Evolutionary conservation across 2,113 vertebrate genomes (phyloP).

Genomic region (Azemiops feae): DNA sequence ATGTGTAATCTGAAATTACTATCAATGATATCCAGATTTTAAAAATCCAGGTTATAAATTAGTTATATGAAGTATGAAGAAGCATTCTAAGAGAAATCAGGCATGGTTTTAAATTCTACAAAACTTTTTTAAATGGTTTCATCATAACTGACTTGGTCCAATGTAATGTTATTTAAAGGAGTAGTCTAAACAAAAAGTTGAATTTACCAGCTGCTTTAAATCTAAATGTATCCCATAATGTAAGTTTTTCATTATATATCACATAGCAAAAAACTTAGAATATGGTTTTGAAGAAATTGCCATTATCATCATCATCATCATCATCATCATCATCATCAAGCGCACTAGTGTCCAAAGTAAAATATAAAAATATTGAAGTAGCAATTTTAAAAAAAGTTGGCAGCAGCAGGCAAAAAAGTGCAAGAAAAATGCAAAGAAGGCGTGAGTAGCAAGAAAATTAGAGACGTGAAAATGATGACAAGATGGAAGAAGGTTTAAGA

Average conservation of each 20-base stretch:
- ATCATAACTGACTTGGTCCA: background rate
- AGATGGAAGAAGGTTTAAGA: background rate
- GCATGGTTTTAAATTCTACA: background rate
- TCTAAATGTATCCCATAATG: background rate
- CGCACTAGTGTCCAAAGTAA: background rate
- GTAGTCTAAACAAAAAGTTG: background rate
- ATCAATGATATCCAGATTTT: background rate
- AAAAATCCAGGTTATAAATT: background rate
- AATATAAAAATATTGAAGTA: background rate
- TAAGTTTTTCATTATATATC: background rate
- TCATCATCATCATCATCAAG: background rate
- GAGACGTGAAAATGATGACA: background rate
- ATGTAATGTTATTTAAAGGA: background rate
- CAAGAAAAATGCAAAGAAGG: background rate
- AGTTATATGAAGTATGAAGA: background rate
- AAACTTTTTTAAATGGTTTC: background rate
- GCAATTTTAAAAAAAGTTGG: background rate
- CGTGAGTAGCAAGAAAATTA: background rate
- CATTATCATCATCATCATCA: background rate
- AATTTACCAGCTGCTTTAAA: background rate
- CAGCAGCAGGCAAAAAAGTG: background rate
- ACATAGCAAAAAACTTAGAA: background rate
- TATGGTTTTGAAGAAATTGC: background rate
- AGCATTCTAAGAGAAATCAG: background rate
- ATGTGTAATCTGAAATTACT: background rate